A percentile compares a stretch with the other conserved stretches of the same genome.
Conservation (phyloP, 2,797 vertebrate species). For the Lacerta agilis region DNA sequence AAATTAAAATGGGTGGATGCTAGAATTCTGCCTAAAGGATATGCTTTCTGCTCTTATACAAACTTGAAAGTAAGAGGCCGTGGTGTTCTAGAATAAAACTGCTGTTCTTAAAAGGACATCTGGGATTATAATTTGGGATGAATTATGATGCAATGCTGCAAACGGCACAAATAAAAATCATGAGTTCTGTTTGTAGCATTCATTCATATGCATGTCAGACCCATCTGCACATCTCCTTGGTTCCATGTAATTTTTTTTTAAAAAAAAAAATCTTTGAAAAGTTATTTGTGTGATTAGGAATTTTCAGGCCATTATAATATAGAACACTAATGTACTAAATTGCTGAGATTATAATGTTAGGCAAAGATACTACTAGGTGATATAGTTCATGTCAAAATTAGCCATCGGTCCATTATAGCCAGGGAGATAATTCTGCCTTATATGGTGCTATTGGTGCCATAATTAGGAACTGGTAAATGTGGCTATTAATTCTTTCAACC, state of each 20-base stretch:
- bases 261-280: slow-evolving; percentile 52
- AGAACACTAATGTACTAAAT: background rate
- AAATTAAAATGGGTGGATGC: no score
- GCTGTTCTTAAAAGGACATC: background rate
- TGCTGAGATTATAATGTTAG: background rate
- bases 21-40: background rate
- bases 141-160: background rate
- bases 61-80: background rate
- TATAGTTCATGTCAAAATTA: background rate
- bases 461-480: background rate
- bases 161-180: background rate
- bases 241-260: slow-evolving; percentile 32
- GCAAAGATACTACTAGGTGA: background rate
- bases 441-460: background rate
- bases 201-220: background rate
- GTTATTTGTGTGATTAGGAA: background rate
- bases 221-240: slow-evolving; percentile 47
- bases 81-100: background rate
- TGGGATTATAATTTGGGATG: no score
- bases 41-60: background rate
- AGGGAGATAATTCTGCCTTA: background rate
- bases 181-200: no score
- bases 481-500: background rate
- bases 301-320: background rate
- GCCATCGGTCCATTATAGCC: background rate